phyloP scores from a whole-genome alignment of 2,888 invertebrate species.

The Ametastegia equiseti region DNA sequence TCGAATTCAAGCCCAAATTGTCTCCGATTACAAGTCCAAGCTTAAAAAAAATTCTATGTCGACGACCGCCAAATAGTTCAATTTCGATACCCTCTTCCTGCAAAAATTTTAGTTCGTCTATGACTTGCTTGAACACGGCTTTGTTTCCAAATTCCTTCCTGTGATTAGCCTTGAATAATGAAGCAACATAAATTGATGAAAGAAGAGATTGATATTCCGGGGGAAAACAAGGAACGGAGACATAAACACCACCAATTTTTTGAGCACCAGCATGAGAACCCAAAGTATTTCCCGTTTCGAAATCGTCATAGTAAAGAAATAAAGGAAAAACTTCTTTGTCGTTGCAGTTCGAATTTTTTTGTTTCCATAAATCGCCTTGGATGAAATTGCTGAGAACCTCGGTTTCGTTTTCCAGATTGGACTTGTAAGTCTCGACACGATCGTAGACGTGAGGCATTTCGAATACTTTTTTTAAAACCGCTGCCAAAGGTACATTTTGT shows the following conservation, averaged over 20 bases:
- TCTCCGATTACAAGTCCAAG: slow-evolving; percentile 53
- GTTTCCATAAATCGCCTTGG: slow-evolving; percentile 48
- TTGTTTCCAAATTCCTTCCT: slow-evolving; percentile 46
- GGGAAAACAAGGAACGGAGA: slow-evolving; percentile 52
- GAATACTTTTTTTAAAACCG: slow-evolving; percentile 53
- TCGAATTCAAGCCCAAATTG: slow-evolving; percentile 50
- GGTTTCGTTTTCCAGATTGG: neutral
- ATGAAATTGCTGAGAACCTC: slow-evolving; percentile 22
- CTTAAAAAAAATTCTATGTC: slow-evolving; percentile 52
- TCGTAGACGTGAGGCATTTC: slow-evolving; percentile 53
- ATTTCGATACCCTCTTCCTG: slow-evolving; percentile 49
- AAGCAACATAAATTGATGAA: slow-evolving; percentile 57
- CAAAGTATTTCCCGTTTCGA: slow-evolving; percentile 58
- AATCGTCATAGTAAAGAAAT: slow-evolving; percentile 55
- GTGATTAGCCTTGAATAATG: slow-evolving; percentile 54
- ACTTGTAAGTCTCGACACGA: slow-evolving; percentile 49
- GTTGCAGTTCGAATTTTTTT: slow-evolving; percentile 45
- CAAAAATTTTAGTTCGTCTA: slow-evolving; percentile 51
- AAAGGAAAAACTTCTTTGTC: slow-evolving; percentile 51
- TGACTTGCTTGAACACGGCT: slow-evolving; percentile 41
- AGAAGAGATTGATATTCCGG: slow-evolving; percentile 51
- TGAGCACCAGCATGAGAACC: slow-evolving; percentile 53
- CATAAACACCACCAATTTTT: slow-evolving; percentile 56
- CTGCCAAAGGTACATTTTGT: slow-evolving; percentile 49
- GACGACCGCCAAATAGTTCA: slow-evolving; percentile 28